Percentiles rank a stretch among this genome's conserved stretches.
phyloP scores from a whole-genome alignment of 1,140 invertebrate species.

The Calosoma granatense region DNA sequence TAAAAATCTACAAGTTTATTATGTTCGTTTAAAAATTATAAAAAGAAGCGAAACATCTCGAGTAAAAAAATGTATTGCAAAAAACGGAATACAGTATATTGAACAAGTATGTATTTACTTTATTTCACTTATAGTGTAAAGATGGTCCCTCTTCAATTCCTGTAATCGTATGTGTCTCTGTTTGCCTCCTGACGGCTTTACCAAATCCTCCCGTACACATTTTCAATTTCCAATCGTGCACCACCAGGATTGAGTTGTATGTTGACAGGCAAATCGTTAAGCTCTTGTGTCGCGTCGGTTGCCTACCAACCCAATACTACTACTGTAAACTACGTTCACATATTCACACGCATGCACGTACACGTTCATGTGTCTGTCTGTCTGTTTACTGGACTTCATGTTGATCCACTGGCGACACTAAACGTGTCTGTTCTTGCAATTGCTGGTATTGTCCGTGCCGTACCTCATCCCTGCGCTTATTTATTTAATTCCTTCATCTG shows the following conservation, averaged over 20 bases:
- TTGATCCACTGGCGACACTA: not conserved
- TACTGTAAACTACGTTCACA: not conserved
- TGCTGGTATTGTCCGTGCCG: not conserved
- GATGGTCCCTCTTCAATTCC: no score
- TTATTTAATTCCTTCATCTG: not conserved
- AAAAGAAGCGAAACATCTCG: no score
- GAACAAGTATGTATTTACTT: no score
- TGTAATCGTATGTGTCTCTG: not conserved
- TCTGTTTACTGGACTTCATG: not conserved
- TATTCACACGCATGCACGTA: not conserved
- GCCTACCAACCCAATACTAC: not conserved
- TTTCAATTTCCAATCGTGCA: slow-evolving; percentile 4
- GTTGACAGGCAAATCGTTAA: slow-evolving; percentile 2
- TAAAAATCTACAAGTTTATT: no score
- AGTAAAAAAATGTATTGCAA: no score
- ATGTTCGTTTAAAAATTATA: no score
- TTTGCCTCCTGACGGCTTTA: not conserved
- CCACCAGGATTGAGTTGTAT: not conserved
- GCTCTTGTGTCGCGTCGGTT: not conserved
- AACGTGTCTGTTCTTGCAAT: not conserved
- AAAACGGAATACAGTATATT: no score
- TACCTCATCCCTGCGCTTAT: not conserved
- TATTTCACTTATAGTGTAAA: no score
- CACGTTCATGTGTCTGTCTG: not conserved
- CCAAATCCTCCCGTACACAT: not conserved